Percentiles rank a stretch among this genome's conserved stretches.
Conservation (phyloP, 2,113 vertebrate species). For the Entosphenus tridentatus region DNA sequence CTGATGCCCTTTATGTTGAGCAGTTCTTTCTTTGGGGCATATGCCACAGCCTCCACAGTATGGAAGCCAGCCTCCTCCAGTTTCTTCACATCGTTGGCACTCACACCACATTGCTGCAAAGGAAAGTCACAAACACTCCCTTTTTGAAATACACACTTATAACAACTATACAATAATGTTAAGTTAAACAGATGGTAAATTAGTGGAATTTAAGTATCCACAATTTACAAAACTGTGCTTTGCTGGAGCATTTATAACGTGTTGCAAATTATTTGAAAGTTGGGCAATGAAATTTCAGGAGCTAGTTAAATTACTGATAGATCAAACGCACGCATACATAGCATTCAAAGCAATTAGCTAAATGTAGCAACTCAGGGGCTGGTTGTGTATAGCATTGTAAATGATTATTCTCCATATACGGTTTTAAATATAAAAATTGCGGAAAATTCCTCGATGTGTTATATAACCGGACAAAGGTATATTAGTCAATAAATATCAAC, state of each 20-base stretch:
- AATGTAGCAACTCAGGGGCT: too few relatives aligned
- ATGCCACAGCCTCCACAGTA: slow-evolving; percentile 84
- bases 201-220: neutral
- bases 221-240: neutral
- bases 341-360: too few relatives aligned
- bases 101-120: slow-evolving; percentile 62
- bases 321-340: too few relatives aligned
- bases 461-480: too few relatives aligned
- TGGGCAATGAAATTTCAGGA: neutral
- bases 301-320: too few relatives aligned
- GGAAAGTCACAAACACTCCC: neutral
- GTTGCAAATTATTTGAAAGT: neutral
- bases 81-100: slow-evolving; percentile 75
- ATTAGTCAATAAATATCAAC: too few relatives aligned
- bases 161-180: slow-evolving; percentile 8
- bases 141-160: neutral
- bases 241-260: neutral
- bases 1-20: slow-evolving; percentile 93
- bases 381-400: too few relatives aligned
- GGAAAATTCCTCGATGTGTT: too few relatives aligned
- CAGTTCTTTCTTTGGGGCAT: slow-evolving; percentile 78
- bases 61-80: slow-evolving; percentile 86
- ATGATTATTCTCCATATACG: too few relatives aligned
- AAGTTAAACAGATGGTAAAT: neutral
- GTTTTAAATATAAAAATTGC: too few relatives aligned